Evolutionary conservation across 2,888 invertebrate species (phyloP).

Genomic region (Drosophila pseudotakahashii): DNA sequence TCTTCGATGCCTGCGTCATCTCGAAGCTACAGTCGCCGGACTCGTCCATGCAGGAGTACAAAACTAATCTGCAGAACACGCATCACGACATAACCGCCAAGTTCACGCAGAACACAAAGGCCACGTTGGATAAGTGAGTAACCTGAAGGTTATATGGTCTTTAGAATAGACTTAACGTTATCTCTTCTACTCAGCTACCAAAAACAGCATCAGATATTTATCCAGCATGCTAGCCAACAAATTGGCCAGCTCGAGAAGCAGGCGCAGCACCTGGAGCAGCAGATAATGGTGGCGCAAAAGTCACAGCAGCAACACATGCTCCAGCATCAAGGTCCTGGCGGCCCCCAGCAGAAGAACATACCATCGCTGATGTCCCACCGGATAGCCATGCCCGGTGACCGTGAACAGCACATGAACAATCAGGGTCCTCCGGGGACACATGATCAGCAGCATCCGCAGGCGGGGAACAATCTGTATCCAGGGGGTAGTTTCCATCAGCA

Average conservation of each 20-base stretch:
- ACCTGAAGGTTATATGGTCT: neutral
- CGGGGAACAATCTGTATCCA: conserved; percentile 49
- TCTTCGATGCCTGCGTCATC: conserved; percentile 92
- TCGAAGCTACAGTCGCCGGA: conserved; percentile 94
- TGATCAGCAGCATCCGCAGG: conserved; percentile 53
- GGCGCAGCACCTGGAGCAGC: conserved; percentile 86
- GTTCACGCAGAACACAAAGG: conserved; percentile 91
- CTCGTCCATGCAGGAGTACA: conserved; percentile 94
- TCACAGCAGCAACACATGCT: conserved; percentile 87
- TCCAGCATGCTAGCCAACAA: conserved; percentile 94
- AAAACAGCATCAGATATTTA: conserved; percentile 97
- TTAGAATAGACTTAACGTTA: rapidly evolving
- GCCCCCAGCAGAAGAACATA: conserved; percentile 63
- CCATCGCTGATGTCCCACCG: conserved; percentile 84
- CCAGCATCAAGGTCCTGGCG: conserved; percentile 78
- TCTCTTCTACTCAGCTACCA: conserved; percentile 87
- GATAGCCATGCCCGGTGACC: conserved; percentile 79
- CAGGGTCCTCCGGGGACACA: conserved; percentile 62
- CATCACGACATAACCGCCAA: conserved; percentile 91
- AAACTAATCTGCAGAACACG: conserved; percentile 92
- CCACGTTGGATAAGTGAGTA: conserved; percentile 90
- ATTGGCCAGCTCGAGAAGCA: conserved; percentile 93
- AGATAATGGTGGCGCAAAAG: conserved; percentile 78
- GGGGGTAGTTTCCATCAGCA: conserved; percentile 41
- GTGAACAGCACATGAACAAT: conserved; percentile 50